phyloP scores from a whole-genome alignment of 1,140 invertebrate species.

The Palaemon carinicauda region DNA sequence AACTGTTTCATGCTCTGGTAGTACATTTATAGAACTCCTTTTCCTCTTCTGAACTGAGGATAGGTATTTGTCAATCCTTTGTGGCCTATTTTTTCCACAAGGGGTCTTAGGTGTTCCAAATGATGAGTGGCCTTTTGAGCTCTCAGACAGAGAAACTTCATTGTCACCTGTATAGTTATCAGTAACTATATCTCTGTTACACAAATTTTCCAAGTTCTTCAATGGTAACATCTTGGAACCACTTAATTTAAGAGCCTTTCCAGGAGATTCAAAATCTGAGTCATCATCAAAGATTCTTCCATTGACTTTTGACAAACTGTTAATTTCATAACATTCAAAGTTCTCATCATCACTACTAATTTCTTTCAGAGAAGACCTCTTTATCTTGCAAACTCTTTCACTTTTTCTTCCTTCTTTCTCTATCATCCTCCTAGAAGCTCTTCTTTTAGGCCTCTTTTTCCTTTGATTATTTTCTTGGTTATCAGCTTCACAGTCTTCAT shows the following conservation, averaged over 20 bases:
- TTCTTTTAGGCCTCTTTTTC: neutral
- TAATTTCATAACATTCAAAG: neutral
- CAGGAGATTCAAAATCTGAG: slow-evolving; percentile 24
- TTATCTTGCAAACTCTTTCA: neutral
- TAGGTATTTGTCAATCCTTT: slow-evolving; percentile 17
- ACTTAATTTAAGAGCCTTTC: neutral
- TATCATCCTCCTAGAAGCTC: too few species aligned
- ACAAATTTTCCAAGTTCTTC: slow-evolving; percentile 44
- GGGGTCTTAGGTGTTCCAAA: too few species aligned
- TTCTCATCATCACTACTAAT: slow-evolving; percentile 29
- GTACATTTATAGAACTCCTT: neutral
- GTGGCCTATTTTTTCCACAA: neutral
- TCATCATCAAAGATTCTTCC: slow-evolving; percentile 42
- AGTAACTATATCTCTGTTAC: neutral
- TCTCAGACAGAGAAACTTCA: neutral
- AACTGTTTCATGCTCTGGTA: neutral
- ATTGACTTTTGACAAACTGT: neutral
- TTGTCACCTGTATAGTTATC: neutral
- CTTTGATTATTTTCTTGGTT: slow-evolving; percentile 9
- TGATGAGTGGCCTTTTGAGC: neutral
- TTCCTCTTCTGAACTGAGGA: slow-evolving; percentile 1
- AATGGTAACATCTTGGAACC: neutral
- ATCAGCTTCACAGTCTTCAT: neutral
- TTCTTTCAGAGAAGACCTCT: slow-evolving; percentile 3
- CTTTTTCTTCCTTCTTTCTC: neutral